Evolutionary conservation across 2,888 invertebrate genomes (phyloP), one percentile per base, ranked within the genome.

Genomic region (Pheosia gnoma): DNA sequence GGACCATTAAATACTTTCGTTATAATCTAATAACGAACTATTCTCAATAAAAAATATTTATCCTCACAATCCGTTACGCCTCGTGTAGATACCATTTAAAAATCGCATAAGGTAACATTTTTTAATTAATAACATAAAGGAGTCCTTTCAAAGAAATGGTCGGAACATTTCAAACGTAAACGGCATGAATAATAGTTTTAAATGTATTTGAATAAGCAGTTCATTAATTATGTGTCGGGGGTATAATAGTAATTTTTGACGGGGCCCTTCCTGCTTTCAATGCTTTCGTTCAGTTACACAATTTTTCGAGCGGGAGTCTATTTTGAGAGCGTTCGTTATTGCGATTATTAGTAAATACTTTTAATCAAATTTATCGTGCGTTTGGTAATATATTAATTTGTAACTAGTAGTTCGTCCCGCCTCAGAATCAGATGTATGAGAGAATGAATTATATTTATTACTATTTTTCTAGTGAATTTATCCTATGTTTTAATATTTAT

Each of bases 141-240:
- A 83, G 83, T 84, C 87, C 87, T 88, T 91, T 88, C 86, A 90
- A 84, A 90, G 87, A 85, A 89, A 87, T 82, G 78, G 89, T 90
- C 93, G 93, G 93, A 84, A 86, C 86, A 74, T 88, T 90, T 90
- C 87, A 91, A 91, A 93, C 87, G 86, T 90, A 92, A 93, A 93
- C 89, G 90, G 89, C 87, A 91, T 92, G 91, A 93, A 92, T 93
- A 93, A 93, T 93, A 92, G 93, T 93, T 93, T 92, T 89, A 90
- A 93, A 93, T 89, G 89, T 90, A 93, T 93, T 93, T 93, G 91
- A 92, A 93, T 92, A 93, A 90, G 89, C 89, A 87, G 88, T 91
- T 93, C 93, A 93, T 93, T 93, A 93, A 93, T 93, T 91, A 91
- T 89, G 80, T 80, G 81, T 77, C 78, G 76, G 80, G 82, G 87